Conservation (phyloP, 2,113 vertebrate species). For the Actinemys pallida region DNA sequence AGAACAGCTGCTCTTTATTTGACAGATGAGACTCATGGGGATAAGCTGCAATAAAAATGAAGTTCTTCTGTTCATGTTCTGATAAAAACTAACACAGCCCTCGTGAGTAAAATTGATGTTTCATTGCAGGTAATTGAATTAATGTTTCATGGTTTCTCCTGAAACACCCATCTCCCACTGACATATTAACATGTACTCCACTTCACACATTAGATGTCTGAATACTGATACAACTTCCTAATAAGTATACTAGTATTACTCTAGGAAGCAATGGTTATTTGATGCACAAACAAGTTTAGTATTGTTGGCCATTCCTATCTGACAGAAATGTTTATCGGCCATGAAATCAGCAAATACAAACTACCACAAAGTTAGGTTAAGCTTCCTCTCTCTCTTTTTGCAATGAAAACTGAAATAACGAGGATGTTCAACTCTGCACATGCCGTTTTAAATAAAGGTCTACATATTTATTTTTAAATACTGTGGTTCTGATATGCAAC, state of each 20-base stretch:
- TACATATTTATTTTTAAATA: not conserved
- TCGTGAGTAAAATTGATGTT: constrained; percentile 67
- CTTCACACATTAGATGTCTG: constrained; percentile 12
- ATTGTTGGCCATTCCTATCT: not conserved
- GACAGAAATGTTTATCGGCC: not conserved
- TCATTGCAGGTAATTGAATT: constrained; percentile 66
- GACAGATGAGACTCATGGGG: constrained; percentile 64
- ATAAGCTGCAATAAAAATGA: constrained; percentile 74
- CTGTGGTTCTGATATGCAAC: not conserved
- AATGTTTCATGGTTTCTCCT: constrained; percentile 52
- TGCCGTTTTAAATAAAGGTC: not conserved
- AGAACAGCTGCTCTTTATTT: constrained; percentile 62
- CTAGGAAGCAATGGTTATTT: not conserved
- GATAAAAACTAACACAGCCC: constrained; percentile 71
- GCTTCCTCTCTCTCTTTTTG: not conserved
- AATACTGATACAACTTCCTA: not conserved
- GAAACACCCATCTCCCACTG: constrained; percentile 37
- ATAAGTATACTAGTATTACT: not conserved
- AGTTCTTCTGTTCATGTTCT: constrained; percentile 73
- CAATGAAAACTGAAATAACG: not conserved
- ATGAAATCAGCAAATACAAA: not conserved
- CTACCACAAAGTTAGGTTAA: not conserved
- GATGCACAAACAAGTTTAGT: not conserved
- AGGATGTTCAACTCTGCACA: not conserved
- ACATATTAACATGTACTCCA: constrained; percentile 8